Conservation (phyloP, 2,797 vertebrate species). For the Xerus rutilus region DNA sequence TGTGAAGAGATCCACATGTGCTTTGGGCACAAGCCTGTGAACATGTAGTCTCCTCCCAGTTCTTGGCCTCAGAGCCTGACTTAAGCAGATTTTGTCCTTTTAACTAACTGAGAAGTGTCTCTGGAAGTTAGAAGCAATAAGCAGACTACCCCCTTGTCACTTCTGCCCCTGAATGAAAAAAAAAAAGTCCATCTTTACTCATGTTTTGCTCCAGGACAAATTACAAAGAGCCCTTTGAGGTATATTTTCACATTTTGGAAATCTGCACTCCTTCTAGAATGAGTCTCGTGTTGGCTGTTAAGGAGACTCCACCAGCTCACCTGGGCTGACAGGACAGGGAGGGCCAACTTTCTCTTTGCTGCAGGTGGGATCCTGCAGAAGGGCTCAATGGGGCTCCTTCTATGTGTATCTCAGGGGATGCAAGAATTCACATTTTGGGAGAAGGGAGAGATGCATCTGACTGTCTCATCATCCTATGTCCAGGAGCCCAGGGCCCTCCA, state of each 20-base stretch:
- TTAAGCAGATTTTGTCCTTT: background rate
- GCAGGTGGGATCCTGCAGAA: background rate
- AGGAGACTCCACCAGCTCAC: fast-evolving
- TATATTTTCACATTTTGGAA: background rate
- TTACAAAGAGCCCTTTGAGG: fast-evolving
- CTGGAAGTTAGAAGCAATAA: background rate
- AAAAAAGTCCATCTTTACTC: background rate
- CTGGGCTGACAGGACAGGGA: no score
- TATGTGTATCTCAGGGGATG: no score
- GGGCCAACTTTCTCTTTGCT: background rate
- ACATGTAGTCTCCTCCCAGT: background rate
- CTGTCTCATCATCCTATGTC: background rate
- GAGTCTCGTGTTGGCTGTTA: fast-evolving
- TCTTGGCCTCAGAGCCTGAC: background rate
- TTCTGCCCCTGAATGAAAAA: background rate
- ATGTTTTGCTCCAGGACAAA: background rate
- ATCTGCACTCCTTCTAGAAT: background rate
- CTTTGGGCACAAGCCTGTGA: fast-evolving
- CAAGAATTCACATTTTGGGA: background rate
- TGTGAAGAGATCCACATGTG: background rate
- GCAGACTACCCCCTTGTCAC: fast-evolving
- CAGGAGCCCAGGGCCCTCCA: background rate
- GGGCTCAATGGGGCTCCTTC: no score
- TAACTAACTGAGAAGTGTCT: background rate
- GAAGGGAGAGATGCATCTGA: background rate